Evolutionary conservation across 1,140 invertebrate species (phyloP).

Genomic region (Campodea augens): DNA sequence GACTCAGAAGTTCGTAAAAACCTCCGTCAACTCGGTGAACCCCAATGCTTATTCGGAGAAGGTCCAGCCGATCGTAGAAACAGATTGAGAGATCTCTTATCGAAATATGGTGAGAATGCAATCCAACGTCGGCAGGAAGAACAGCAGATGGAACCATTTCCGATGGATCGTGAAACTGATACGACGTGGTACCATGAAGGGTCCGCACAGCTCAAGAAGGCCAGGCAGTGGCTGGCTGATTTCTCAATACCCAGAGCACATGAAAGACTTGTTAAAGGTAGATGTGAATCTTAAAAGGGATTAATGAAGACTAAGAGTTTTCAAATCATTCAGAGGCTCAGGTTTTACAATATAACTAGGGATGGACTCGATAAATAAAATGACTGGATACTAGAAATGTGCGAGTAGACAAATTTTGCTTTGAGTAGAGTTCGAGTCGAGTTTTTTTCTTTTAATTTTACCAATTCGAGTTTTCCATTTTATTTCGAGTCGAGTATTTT

Average conservation of each 20-base stretch:
- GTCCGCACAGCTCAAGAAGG: slow-evolving; percentile 55
- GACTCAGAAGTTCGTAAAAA: slow-evolving; percentile 84
- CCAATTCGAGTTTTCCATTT: too few relatives aligned
- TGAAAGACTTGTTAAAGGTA: slow-evolving; percentile 43
- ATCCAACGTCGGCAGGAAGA: background rate
- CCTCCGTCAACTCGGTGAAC: slow-evolving; percentile 74
- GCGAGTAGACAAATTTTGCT: too few relatives aligned
- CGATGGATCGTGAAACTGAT: slow-evolving; percentile 38
- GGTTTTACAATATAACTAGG: too few relatives aligned
- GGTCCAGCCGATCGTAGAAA: slow-evolving; percentile 85
- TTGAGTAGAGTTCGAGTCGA: too few relatives aligned
- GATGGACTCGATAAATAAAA: too few relatives aligned
- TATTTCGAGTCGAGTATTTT: too few relatives aligned
- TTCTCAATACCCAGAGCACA: slow-evolving; percentile 64
- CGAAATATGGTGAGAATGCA: slow-evolving; percentile 29
- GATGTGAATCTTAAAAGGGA: too few relatives aligned
- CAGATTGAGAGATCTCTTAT: slow-evolving; percentile 71
- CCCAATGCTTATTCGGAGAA: slow-evolving; percentile 92
- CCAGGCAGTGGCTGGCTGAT: slow-evolving; percentile 68
- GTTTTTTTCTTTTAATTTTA: too few relatives aligned
- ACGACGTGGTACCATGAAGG: slow-evolving; percentile 96
- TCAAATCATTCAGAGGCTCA: too few relatives aligned
- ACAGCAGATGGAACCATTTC: background rate
- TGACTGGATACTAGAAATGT: too few relatives aligned
- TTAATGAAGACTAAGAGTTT: too few relatives aligned